Conservation (phyloP, 2,888 invertebrate genomes). For the Mayetiola destructor region DNA sequence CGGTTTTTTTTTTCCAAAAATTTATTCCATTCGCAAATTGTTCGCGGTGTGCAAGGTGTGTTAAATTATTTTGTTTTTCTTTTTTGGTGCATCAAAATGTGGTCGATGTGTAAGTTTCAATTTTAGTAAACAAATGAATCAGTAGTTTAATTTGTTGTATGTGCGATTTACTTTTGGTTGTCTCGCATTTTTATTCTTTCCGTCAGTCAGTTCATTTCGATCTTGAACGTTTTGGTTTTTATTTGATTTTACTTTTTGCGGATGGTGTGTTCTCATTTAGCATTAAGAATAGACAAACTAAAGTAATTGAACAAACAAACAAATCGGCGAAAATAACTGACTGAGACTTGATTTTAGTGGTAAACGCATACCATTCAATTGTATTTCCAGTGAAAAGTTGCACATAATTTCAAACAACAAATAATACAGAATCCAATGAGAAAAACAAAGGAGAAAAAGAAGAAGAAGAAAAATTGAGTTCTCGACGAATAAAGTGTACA, state of each 20-base stretch:
- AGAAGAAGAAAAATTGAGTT: background rate
- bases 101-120: background rate
- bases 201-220: background rate
- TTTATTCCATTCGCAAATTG: background rate
- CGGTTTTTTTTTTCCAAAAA: background rate
- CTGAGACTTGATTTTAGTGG: too few relatives aligned
- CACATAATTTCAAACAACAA: background rate
- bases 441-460: background rate
- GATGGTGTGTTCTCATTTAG: background rate
- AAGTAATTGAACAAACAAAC: background rate
- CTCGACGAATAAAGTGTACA: slow-evolving; percentile 1
- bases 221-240: background rate
- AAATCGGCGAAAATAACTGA: background rate
- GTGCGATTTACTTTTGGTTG: background rate
- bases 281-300: background rate
- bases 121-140: slow-evolving; percentile 10
- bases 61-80: background rate
- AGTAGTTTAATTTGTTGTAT: background rate
- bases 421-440: background rate
- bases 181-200: background rate
- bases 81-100: background rate
- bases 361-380: too few relatives aligned
- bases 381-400: too few relatives aligned
- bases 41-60: background rate
- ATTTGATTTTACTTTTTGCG: background rate